Base-by-base conservation (phyloP, 2,797 vertebrate species). In the Bufotes viridis region DNA sequence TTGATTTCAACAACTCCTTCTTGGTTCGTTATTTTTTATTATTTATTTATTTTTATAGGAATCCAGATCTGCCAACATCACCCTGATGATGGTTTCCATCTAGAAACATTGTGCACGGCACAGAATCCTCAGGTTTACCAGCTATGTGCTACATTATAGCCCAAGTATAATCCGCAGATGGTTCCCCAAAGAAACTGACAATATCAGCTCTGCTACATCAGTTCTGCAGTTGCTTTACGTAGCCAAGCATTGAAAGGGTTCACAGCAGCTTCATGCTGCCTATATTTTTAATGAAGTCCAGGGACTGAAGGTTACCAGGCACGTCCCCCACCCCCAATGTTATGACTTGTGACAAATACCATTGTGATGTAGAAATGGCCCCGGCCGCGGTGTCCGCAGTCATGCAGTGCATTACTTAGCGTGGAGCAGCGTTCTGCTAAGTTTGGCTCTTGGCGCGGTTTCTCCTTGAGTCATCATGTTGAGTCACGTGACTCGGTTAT, bases 381-480 rank as follows among this genome's bases (percentile, higher is more conserved):
- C 12, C 51, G 15, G 17, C 81, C 81, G 42, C n/a, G 13, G 53
- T 65, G 84, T 55, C 49, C 58, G 10, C 58, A 55, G 84, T 87
- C n/a, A 2, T 81, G 22, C 58, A 42, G 72, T 76, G 79, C 65
- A 81, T 82, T 61, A 65, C 76, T 49, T 13, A 10, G 81, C 83
- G 72, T 22, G 11, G 17, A 67, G 86, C 34, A 67, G 86, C 34
- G 69, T 82, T 82, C 79, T 74, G 79, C 80, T 87, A 82, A 87
- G 51, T 82, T 87, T 87, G 86, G 80, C 80, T 60, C 63, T 88
- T 88, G 87, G 87, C 87, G 53, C 60, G 2, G 53, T 34, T 88
- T 88, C 53, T 67, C 75, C 63, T 81, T 55, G 86, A 87, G 80
- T 87, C 86, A 83, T 87, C 86, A 87, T 69, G 63, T 49, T 67